Evolutionary conservation across 2,797 vertebrate species (phyloP).

Genomic region (Sphenopsis melanotis): DNA sequence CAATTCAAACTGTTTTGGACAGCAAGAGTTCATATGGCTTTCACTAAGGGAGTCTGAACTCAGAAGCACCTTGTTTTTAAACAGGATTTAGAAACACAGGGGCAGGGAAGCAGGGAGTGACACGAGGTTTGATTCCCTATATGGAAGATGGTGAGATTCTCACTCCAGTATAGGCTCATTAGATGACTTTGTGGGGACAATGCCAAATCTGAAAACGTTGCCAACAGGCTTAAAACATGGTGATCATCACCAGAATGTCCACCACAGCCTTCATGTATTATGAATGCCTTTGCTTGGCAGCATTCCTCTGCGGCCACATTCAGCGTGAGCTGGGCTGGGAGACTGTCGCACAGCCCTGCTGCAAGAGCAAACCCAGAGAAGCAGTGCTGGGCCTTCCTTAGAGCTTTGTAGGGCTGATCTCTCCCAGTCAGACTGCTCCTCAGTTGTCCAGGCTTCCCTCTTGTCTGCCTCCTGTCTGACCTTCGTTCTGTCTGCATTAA

Average conservation of each 20-base stretch:
- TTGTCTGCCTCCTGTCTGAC: neutral
- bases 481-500: neutral
- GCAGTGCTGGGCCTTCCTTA: neutral
- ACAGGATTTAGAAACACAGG: neutral
- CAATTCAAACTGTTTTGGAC: neutral
- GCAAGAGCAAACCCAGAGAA: neutral
- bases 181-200: neutral
- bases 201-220: neutral
- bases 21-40: constrained; percentile 26
- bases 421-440: neutral
- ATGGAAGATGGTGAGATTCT: constrained; percentile 8
- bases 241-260: neutral
- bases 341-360: neutral
- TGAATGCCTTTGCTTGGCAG: neutral
- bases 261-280: neutral
- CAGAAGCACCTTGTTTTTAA: constrained; percentile 41
- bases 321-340: neutral
- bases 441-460: neutral
- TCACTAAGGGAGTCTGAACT: neutral
- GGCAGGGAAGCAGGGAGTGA: neutral
- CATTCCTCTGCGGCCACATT: neutral
- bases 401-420: neutral
- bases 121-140: neutral
- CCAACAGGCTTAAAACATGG: neutral
- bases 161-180: neutral